A percentile compares a stretch with the other conserved stretches of the same genome.
These are phyloP conservation scores for Molossus alvarezi DNA, from an alignment of 2,797 vertebrate species.

Conservation along the genomic window DNA sequence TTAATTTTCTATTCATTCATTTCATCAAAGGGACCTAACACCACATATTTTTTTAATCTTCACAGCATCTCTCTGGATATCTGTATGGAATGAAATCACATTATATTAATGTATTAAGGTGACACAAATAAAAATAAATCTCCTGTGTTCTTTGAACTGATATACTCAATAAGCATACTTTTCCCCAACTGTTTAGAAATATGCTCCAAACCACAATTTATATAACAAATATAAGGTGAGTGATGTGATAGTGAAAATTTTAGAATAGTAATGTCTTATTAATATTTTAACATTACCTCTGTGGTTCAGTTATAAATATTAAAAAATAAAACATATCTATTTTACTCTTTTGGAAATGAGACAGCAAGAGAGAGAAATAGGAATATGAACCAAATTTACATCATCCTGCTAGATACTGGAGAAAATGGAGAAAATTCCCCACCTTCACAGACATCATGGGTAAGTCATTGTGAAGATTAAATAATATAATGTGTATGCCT, in stretches of 20 bases:
- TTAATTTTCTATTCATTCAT: conserved; percentile 84
- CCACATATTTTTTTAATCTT: conserved; percentile 77
- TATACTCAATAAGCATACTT: conserved; percentile 59
- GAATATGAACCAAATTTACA: not conserved
- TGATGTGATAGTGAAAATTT: not conserved
- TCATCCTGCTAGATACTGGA: not conserved
- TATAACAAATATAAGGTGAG: conserved; percentile 54
- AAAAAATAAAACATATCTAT: not conserved
- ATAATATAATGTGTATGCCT: not conserved
- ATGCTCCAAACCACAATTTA: not conserved
- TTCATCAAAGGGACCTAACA: conserved; percentile 73
- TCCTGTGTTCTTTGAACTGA: conserved; percentile 72
- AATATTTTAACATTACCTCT: not conserved
- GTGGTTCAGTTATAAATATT: not conserved
- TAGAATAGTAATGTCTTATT: not conserved
- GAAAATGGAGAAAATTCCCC: not conserved
- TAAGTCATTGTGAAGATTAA: not conserved
- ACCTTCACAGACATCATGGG: too few species aligned
- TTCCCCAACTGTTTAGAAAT: conserved; percentile 66
- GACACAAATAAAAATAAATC: conserved; percentile 82
- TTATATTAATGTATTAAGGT: conserved; percentile 79
- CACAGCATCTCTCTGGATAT: conserved; percentile 74
- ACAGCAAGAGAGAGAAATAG: not conserved
- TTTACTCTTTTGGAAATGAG: not conserved
- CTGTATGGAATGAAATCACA: conserved; percentile 74